Percentiles rank a stretch among this genome's conserved stretches.
Evolutionary conservation across 2,888 invertebrate species (phyloP).

Genomic region (Papilio gigon): DNA sequence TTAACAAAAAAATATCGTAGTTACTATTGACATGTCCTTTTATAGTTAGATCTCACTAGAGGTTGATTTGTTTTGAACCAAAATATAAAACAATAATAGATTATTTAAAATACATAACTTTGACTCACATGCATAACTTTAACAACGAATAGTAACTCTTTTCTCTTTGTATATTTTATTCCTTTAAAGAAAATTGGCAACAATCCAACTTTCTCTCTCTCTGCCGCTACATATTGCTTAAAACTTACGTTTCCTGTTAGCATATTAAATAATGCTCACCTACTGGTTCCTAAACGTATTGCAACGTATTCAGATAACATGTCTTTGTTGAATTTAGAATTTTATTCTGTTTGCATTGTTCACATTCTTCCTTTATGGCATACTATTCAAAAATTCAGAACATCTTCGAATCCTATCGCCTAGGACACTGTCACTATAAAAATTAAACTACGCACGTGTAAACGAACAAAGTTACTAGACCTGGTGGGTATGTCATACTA

Average conservation of each 20-base stretch:
- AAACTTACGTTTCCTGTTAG: slow-evolving; percentile 13
- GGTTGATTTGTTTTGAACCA: too few species aligned
- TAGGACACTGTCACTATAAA: too few species aligned
- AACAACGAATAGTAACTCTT: background rate
- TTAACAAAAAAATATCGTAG: background rate
- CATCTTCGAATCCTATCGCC: too few species aligned
- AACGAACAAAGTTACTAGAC: too few species aligned
- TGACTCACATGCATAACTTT: background rate
- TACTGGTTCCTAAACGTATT: background rate
- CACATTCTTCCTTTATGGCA: background rate
- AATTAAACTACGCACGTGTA: too few species aligned
- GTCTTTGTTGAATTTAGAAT: background rate
- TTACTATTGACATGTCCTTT: too few species aligned
- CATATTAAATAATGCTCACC: slow-evolving; percentile 1
- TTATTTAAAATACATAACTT: background rate
- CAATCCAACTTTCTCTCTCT: slow-evolving; percentile 6
- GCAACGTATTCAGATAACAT: background rate
- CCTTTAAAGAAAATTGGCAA: slow-evolving; percentile 15
- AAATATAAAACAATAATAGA: too few species aligned
- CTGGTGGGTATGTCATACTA: too few species aligned
- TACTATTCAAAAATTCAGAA: background rate
- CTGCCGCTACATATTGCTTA: background rate
- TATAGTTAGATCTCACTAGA: too few species aligned
- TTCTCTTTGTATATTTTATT: background rate
- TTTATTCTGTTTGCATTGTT: background rate